Percentiles rank a stretch among this genome's conserved stretches.
Conservation (phyloP, 1,140 invertebrate species). For the Papilio machaon region DNA sequence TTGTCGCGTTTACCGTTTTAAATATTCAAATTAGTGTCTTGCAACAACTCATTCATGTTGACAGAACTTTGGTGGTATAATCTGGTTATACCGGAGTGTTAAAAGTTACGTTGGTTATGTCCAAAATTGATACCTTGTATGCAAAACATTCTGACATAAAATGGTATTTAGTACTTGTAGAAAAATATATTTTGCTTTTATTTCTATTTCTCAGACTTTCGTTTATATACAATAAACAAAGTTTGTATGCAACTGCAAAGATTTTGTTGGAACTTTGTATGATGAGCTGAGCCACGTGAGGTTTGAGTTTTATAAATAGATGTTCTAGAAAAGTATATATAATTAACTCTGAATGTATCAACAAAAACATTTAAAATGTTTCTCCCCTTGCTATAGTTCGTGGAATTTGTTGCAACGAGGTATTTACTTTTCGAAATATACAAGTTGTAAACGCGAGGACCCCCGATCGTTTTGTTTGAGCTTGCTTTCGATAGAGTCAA, state of each 20-base stretch:
- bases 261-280: not conserved
- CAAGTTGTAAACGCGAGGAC: constrained; percentile 61
- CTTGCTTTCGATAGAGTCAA: constrained; percentile 79
- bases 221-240: not conserved
- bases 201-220: not conserved
- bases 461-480: constrained; percentile 69
- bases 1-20: constrained; percentile 24
- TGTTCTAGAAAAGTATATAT: not conserved
- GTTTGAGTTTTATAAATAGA: not conserved
- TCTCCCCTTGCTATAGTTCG: constrained; percentile 42
- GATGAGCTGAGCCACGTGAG: too few relatives aligned
- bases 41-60: constrained; percentile 24
- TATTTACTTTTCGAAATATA: constrained; percentile 71
- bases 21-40: constrained; percentile 18
- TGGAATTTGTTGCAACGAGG: constrained; percentile 61
- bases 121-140: constrained; percentile 2
- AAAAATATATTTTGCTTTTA: not conserved
- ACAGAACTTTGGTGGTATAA: not conserved
- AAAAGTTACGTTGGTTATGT: constrained; percentile 19
- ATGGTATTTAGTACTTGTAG: not conserved
- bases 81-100: not conserved
- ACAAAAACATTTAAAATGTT: constrained; percentile 35
- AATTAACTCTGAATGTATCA: not conserved
- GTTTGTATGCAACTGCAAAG: too few relatives aligned
- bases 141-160: not conserved